phyloP scores from a whole-genome alignment of 2,888 invertebrate genomes.

The Drosophila nr. perissopoda region DNA sequence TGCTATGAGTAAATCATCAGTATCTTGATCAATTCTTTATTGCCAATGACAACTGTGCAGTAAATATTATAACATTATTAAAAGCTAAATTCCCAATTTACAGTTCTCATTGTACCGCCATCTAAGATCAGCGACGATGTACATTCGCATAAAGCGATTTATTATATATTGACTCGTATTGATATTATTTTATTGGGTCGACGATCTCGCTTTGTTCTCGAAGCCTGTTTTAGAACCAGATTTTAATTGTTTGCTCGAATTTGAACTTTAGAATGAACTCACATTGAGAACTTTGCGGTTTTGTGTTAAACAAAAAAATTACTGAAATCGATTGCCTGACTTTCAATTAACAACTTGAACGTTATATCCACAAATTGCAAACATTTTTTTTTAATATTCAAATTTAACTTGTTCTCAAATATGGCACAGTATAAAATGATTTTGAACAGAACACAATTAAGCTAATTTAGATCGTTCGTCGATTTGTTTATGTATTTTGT shows the following conservation, averaged over 20 bases:
- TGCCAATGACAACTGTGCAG: background rate
- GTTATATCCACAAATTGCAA: background rate
- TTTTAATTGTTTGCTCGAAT: slow-evolving; percentile 1
- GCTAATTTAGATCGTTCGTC: background rate
- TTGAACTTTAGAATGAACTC: background rate
- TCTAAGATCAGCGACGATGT: background rate
- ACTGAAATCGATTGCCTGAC: background rate
- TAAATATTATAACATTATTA: background rate
- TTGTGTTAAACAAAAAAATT: background rate
- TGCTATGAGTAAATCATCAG: background rate
- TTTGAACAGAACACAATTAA: background rate
- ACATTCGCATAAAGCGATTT: background rate
- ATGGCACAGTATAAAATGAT: background rate
- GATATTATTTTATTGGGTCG: slow-evolving; percentile 9
- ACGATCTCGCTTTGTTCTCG: slow-evolving; percentile 4
- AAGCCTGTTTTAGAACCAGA: slow-evolving; percentile 35
- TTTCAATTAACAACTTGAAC: background rate
- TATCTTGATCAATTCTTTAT: background rate
- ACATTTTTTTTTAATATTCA: background rate
- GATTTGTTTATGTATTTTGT: background rate
- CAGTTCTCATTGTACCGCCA: background rate
- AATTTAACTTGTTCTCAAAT: slow-evolving; percentile 6
- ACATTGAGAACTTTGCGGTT: background rate
- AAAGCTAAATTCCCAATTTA: background rate
- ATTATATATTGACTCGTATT: background rate